Evolutionary conservation across 1,140 invertebrate genomes (phyloP).

Genomic region (Teleogryllus occipitalis): DNA sequence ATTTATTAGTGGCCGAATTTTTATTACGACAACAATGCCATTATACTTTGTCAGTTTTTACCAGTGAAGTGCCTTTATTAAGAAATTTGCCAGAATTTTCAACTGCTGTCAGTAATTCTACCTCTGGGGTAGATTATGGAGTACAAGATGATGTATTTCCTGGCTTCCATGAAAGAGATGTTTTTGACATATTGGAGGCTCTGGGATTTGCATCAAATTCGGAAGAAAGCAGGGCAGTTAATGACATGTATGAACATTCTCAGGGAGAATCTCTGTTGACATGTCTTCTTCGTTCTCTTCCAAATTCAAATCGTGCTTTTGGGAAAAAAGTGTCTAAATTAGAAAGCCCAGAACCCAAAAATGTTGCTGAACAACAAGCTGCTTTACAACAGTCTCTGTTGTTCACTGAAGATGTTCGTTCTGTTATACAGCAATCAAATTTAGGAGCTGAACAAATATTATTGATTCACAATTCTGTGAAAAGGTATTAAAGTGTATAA

Average conservation of each 20-base stretch:
- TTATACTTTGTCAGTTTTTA: constrained; percentile 47
- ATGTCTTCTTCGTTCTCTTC: constrained; percentile 12
- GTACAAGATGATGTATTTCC: constrained; percentile 25
- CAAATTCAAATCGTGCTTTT: neutral
- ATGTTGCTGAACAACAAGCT: neutral
- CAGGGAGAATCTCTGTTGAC: constrained; percentile 17
- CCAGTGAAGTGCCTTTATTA: constrained; percentile 43
- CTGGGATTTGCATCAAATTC: constrained; percentile 31
- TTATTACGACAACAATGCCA: constrained; percentile 43
- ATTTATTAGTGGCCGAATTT: constrained; percentile 47
- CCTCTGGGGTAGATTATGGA: constrained; percentile 6
- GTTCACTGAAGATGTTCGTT: neutral
- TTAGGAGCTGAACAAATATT: neutral
- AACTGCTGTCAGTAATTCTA: neutral
- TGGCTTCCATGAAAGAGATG: constrained; percentile 37
- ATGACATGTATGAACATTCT: constrained; percentile 10
- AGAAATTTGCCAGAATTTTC: constrained; percentile 28
- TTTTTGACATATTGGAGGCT: constrained; percentile 41
- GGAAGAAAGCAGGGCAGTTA: constrained; percentile 7
- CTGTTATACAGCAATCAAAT: neutral
- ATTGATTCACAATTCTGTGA: neutral
- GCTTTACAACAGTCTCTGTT: neutral
- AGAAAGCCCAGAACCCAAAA: neutral
- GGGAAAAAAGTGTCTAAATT: neutral
- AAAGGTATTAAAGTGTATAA: neutral